Base-by-base conservation (phyloP, 2,888 invertebrate genomes). In the Eugnorisma glareosa region DNA sequence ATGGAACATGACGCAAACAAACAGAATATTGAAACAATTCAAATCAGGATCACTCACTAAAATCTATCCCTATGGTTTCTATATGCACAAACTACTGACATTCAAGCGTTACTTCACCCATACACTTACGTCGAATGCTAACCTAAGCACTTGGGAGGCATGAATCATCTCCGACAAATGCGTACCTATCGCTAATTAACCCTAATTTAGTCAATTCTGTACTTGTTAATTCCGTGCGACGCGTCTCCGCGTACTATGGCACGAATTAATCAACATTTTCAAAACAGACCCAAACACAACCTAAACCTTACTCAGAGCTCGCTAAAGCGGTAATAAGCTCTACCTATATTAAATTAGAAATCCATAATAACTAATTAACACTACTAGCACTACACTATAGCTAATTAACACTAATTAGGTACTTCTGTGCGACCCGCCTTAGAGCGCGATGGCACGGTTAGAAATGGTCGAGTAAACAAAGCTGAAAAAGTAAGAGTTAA, bases 181-280 rank as follows among this genome's bases (percentile, higher is more conserved):
- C 21, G 24, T 51, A 63, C 31, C 18, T 51, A 73, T 21, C 24
- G 21, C 74, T 73, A 61, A 24, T 13, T 45, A 28, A 28, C 15
- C 10, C 10, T 15, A 72, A 48, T 61, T 71, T 48, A 71, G 24
- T 74, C 37, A 73, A 37, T 59, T 7, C 10, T 24, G 28, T 61
- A 74, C 24, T 28, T 11, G 28, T 37, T 72, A 18, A 45, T 28
- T 28, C 28, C 40, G 37, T 40, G 51, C 40, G 28, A 73, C 68
- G 24, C 72, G 45, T 45, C 28, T 24, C 24, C 59, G 72, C 45
- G 70, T 35, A 57, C 45, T 13, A 10, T 57, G 28, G 15, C 71
- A 71, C 45, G 13, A 57, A 43, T 28, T 35, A 35, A 31, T n/a
- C 7, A 43, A 69, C 18, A 31, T 21, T 67, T 21, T 54, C 11